Evolutionary conservation across 2,113 vertebrate genomes (phyloP).

Genomic region (Reinhardtius hippoglossoides): DNA sequence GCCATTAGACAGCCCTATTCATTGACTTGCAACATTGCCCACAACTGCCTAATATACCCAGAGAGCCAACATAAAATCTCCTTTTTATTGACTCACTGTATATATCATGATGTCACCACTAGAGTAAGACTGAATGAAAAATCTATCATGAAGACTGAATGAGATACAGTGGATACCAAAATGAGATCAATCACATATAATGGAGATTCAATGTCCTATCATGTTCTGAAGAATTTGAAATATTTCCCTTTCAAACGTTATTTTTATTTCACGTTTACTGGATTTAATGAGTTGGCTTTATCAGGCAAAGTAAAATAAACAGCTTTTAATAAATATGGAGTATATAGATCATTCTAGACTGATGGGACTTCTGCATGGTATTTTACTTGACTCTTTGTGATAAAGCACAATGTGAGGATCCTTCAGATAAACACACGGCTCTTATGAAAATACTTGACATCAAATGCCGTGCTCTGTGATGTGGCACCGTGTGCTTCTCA

Average conservation of each 20-base stretch:
- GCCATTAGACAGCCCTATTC: no score
- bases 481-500: conserved; percentile 11
- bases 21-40: no score
- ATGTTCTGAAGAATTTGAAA: not conserved
- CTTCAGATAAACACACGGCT: conserved; percentile 52
- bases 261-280: not conserved
- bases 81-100: no score
- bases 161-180: not conserved
- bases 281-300: conserved; percentile 22
- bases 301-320: conserved; percentile 30
- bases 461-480: conserved; percentile 10
- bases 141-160: not conserved
- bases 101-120: not conserved
- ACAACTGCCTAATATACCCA: not conserved
- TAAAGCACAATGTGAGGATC: conserved; percentile 39
- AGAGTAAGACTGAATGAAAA: not conserved
- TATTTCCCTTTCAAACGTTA: not conserved
- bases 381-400: conserved; percentile 35
- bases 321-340: conserved; percentile 17
- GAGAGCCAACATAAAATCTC: not conserved
- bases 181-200: not conserved
- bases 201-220: not conserved
- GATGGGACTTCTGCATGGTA: conserved; percentile 17
- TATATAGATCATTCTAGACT: conserved; percentile 15
- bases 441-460: conserved; percentile 33